Evolutionary conservation across 2,888 invertebrate genomes (phyloP).

Genomic region (Endomychus coccineus): DNA sequence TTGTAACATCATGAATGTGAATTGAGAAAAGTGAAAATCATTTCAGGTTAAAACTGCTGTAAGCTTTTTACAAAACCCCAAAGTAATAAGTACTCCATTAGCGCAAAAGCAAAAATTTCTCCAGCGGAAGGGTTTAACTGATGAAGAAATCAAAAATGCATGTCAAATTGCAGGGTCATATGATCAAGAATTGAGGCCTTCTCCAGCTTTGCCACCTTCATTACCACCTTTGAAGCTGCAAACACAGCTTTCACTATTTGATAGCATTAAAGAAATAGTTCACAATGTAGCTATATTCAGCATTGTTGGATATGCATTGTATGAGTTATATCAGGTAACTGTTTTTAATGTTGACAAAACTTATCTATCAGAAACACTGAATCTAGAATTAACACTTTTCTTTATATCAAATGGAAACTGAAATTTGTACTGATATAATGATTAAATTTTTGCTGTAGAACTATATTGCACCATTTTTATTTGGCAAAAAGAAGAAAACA

Average conservation of each 20-base stretch:
- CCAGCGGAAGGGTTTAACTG: constrained; percentile 67
- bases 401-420: too few relatives aligned
- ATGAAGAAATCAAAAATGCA: constrained; percentile 66
- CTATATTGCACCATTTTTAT: constrained; percentile 59
- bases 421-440: too few relatives aligned
- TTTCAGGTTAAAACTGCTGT: constrained; percentile 75
- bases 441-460: constrained; percentile 46
- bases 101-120: constrained; percentile 74
- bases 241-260: constrained; percentile 43
- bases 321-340: constrained; percentile 74
- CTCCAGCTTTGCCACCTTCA: constrained; percentile 19
- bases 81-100: constrained; percentile 67
- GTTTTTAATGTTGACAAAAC: too few relatives aligned
- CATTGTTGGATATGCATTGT: constrained; percentile 69
- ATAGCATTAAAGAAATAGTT: constrained; percentile 59
- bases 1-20: background rate
- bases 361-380: too few relatives aligned
- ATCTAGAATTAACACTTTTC: too few relatives aligned
- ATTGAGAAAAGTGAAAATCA: background rate
- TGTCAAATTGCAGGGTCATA: constrained; percentile 57
- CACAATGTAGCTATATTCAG: constrained; percentile 69
- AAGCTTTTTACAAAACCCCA: constrained; percentile 80
- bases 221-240: constrained; percentile 28
- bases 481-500: constrained; percentile 58
- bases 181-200: constrained; percentile 27